phyloP scores from a whole-genome alignment of 2,797 vertebrate genomes.

The Hyperoplus immaculatus region DNA sequence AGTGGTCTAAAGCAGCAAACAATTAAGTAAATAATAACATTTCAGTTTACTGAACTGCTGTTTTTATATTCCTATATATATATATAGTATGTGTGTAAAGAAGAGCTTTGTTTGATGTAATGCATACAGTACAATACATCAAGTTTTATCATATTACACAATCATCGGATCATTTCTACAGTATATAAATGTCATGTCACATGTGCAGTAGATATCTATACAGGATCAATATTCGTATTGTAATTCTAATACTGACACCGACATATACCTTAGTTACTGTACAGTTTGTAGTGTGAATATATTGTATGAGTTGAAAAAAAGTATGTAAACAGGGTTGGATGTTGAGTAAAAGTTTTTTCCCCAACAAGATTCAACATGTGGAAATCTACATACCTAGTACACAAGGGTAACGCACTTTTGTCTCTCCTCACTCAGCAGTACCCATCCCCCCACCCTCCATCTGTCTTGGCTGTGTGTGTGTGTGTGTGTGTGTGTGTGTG shows the following conservation, averaged over 20 bases:
- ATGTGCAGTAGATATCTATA: not conserved
- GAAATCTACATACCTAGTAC: conserved; percentile 48
- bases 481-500: conserved; percentile 4
- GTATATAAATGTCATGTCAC: not conserved
- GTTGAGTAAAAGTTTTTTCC: conserved; percentile 24
- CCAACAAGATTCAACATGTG: conserved; percentile 46
- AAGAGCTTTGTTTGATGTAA: not conserved
- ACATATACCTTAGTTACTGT: not conserved
- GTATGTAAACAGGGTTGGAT: not conserved
- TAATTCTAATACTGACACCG: not conserved
- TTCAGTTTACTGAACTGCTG: too few species aligned
- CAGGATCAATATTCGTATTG: not conserved
- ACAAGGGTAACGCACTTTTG: conserved; percentile 53
- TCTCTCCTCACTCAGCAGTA: conserved; percentile 43
- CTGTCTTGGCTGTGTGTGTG: conserved; percentile 33
- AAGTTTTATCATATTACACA: not conserved
- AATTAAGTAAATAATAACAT: too few species aligned
- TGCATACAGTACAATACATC: not conserved
- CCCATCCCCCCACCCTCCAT: conserved; percentile 34
- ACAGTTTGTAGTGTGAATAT: not conserved
- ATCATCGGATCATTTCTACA: not conserved
- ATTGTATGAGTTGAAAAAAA: conserved; percentile 8
- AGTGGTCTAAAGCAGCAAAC: too few species aligned
- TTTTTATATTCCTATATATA: too few species aligned
- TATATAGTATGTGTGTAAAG: not conserved